Evolutionary conservation across 2,888 invertebrate species (phyloP).

Genomic region (Elmis aenea): DNA sequence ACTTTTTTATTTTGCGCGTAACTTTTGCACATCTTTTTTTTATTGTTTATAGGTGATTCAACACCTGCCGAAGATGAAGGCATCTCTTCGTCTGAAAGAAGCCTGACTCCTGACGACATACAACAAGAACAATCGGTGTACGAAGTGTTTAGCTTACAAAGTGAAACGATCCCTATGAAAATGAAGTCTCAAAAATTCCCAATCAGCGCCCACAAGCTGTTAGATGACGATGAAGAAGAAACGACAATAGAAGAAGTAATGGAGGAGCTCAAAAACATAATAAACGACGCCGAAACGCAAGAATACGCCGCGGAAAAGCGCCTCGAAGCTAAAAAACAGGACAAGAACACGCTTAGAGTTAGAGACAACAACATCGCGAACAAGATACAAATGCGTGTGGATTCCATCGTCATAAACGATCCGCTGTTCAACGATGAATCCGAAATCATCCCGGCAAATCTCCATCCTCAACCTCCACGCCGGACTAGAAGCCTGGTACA

Average conservation of each 20-base stretch:
- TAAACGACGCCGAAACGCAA: constrained; percentile 77
- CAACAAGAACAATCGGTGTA: constrained; percentile 58
- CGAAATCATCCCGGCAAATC: constrained; percentile 71
- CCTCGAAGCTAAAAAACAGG: constrained; percentile 26
- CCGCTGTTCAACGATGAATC: constrained; percentile 53
- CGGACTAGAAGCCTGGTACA: constrained; percentile 68
- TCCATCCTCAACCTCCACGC: constrained; percentile 76
- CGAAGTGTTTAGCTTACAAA: constrained; percentile 57
- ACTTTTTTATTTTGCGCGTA: too few relatives aligned
- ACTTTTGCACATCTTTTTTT: too few relatives aligned
- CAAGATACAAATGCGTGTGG: constrained; percentile 36
- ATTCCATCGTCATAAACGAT: constrained; percentile 44
- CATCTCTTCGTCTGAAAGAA: constrained; percentile 79
- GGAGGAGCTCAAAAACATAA: constrained; percentile 77
- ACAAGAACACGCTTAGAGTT: constrained; percentile 29
- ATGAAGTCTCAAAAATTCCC: constrained; percentile 35
- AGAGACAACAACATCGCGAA: constrained; percentile 35
- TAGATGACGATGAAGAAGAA: constrained; percentile 62
- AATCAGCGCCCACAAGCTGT: constrained; percentile 30
- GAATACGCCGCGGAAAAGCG: constrained; percentile 50
- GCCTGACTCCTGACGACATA: constrained; percentile 64
- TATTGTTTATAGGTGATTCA: constrained; percentile 55
- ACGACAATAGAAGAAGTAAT: constrained; percentile 85
- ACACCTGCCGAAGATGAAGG: constrained; percentile 84
- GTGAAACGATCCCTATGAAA: constrained; percentile 51